These are phyloP conservation scores for Botia kubotai DNA, from an alignment of 2,797 vertebrate genomes.

Conservation along the genomic window DNA sequence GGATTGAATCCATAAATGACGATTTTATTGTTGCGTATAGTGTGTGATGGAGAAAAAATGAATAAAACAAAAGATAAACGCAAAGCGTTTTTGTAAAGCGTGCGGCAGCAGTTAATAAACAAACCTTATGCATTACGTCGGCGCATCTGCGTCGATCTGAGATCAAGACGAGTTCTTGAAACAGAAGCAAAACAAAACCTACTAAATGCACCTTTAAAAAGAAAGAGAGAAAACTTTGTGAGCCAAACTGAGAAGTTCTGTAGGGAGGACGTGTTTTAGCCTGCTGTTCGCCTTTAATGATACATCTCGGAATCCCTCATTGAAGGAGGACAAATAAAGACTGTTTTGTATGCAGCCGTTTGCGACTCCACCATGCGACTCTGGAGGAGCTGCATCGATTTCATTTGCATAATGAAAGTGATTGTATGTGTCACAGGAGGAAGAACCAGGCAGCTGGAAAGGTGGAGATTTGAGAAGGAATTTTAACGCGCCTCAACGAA, in stretches of 20 bases:
- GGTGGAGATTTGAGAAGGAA: constrained; percentile 58
- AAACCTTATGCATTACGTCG: background rate
- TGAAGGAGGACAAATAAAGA: constrained; percentile 66
- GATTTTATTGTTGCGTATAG: background rate
- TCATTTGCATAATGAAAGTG: constrained; percentile 76
- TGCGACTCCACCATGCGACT: constrained; percentile 49
- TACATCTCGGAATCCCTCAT: constrained; percentile 63
- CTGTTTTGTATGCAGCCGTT: constrained; percentile 72
- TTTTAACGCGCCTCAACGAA: constrained; percentile 55
- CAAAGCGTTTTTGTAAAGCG: background rate
- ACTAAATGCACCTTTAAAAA: background rate
- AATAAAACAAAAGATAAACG: background rate
- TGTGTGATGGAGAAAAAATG: background rate
- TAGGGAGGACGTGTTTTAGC: constrained; percentile 11
- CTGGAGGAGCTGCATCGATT: constrained; percentile 56
- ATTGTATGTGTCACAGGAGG: constrained; percentile 62
- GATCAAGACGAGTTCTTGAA: background rate
- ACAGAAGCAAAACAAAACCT: background rate
- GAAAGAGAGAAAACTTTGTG: constrained; percentile 37
- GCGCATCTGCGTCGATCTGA: background rate
- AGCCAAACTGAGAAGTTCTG: constrained; percentile 37
- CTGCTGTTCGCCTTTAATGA: constrained; percentile 58
- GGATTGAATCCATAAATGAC: background rate
- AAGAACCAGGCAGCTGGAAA: constrained; percentile 60
- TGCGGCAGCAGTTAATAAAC: background rate